Conservation (phyloP, 2,888 invertebrate species). For the Eurytoma californica region DNA sequence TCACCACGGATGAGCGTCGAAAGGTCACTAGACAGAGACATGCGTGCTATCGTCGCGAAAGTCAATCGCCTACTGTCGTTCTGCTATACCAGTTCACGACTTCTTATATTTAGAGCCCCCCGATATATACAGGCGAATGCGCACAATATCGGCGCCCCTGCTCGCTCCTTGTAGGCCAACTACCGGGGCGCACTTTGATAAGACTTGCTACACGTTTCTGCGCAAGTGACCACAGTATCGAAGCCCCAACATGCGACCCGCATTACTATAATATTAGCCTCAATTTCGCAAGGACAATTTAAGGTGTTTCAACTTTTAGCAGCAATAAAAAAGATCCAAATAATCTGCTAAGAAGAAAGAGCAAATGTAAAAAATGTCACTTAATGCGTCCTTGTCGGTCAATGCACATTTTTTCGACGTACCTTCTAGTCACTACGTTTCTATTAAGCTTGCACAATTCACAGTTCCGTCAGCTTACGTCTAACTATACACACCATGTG, state of each 20-base stretch:
- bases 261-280: neutral
- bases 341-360: no score
- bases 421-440: no score
- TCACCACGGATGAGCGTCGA: constrained; percentile 39
- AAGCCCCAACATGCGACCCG: neutral
- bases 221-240: neutral
- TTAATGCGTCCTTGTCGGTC: no score
- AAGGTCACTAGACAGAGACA: constrained; percentile 51
- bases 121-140: neutral
- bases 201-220: neutral
- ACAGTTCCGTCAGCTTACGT: no score
- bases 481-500: no score
- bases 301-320: no score
- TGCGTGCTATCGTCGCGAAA: constrained; percentile 54
- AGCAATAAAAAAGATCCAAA: no score
- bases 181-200: neutral
- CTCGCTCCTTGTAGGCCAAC: neutral
- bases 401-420: no score
- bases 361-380: no score
- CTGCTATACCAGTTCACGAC: constrained; percentile 33
- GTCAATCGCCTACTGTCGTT: constrained; percentile 54
- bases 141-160: no score
- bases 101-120: constrained; percentile 41
- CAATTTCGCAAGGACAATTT: neutral
- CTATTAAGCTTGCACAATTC: no score